Conservation (phyloP, 2,888 invertebrate genomes). For the Steromphala cineraria region DNA sequence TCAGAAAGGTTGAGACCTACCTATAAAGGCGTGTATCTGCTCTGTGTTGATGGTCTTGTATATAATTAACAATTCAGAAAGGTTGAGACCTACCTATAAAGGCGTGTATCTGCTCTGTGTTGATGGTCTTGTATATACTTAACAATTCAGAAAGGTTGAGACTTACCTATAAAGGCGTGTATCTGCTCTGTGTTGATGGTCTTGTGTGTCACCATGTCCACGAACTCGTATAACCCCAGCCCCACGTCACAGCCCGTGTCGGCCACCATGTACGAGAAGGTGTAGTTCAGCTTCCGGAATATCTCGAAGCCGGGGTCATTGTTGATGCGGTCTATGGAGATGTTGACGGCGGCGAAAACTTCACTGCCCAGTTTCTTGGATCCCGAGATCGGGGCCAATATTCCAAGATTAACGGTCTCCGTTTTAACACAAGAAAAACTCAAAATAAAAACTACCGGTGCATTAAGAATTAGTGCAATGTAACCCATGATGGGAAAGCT, state of each 20-base stretch:
- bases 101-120: conserved; percentile 31
- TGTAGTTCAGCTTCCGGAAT: conserved; percentile 36
- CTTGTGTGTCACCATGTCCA: conserved; percentile 34
- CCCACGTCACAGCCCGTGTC: conserved; percentile 53
- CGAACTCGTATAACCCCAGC: conserved; percentile 47
- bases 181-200: not conserved
- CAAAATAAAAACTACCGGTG: too few relatives aligned
- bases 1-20: too few relatives aligned
- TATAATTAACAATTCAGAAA: too few relatives aligned
- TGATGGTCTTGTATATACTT: not conserved
- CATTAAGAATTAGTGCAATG: too few relatives aligned
- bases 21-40: too few relatives aligned
- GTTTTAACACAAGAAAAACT: too few relatives aligned
- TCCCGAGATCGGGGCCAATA: conserved; percentile 27
- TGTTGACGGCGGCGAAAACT: conserved; percentile 15
- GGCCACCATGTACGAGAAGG: conserved; percentile 35
- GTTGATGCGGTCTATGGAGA: conserved; percentile 37
- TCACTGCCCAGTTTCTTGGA: conserved; percentile 29
- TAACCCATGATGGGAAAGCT: too few relatives aligned
- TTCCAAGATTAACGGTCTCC: conserved; percentile 18
- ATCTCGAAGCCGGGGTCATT: conserved; percentile 28
- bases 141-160: too few relatives aligned
- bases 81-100: too few relatives aligned
- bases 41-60: too few relatives aligned
- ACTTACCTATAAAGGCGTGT: conserved; percentile 50